Conservation (phyloP, 2,113 vertebrate genomes). For the Ahaetulla prasina region DNA sequence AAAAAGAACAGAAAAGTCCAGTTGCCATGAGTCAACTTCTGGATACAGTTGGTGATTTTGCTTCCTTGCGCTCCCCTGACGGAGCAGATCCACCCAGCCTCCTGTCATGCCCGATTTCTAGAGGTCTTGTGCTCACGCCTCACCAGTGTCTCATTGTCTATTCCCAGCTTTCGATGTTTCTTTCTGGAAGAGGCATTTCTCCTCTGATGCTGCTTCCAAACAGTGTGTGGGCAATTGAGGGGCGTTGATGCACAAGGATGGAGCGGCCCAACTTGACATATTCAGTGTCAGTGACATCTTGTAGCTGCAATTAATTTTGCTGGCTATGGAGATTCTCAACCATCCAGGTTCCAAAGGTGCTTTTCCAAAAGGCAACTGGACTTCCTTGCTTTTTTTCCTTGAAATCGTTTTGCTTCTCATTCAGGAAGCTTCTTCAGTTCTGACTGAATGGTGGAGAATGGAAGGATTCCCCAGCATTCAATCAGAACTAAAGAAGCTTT, state of each 20-base stretch:
- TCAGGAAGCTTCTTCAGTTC: no score
- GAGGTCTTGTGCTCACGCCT: not conserved
- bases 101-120: not conserved
- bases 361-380: no score
- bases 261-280: not conserved
- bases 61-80: not conserved
- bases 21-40: not conserved
- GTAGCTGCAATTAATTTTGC: not conserved
- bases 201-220: not conserved
- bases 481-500: no score
- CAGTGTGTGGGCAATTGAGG: not conserved
- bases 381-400: no score
- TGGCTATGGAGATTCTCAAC: no score
- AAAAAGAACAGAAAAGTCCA: not conserved
- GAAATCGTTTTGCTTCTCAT: no score
- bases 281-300: not conserved
- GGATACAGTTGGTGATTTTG: not conserved
- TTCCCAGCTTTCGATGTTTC: not conserved
- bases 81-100: not conserved
- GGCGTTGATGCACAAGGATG: not conserved
- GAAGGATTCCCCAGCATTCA: not conserved
- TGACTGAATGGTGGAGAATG: not conserved
- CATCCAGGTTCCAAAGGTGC: no score
- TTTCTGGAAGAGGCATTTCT: not conserved
- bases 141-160: not conserved